A percentile compares a stretch with the other conserved stretches of the same genome.
phyloP scores from a whole-genome alignment of 2,888 invertebrate species.

The Steinernema hermaphroditum region DNA sequence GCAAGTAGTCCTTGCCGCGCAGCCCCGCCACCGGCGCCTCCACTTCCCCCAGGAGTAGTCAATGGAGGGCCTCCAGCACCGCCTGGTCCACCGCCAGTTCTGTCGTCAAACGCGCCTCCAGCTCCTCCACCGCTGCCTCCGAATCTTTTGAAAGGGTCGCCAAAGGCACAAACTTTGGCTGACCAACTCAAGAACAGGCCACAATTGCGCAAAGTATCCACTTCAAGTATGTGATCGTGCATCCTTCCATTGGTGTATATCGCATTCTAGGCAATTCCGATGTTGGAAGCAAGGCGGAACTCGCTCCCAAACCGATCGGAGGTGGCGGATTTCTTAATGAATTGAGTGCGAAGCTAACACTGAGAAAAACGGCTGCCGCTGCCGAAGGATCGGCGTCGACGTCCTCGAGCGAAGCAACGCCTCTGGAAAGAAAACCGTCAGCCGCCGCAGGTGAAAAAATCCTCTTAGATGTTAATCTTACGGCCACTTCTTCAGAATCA shows the following conservation, averaged over 20 bases:
- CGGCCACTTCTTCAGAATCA: background rate
- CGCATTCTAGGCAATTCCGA: too few species aligned
- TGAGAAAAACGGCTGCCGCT: background rate
- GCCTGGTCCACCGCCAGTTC: background rate
- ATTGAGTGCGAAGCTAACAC: background rate
- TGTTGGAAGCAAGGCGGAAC: too few species aligned
- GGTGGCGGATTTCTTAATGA: background rate
- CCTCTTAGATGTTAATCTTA: background rate
- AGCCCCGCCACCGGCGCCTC: constrained; percentile 5
- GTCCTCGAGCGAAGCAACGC: background rate
- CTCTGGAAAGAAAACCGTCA: constrained; percentile 23
- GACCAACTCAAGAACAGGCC: constrained; percentile 10
- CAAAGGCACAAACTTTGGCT: background rate
- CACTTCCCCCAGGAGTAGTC: background rate
- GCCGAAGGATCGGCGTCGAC: constrained; percentile 6
- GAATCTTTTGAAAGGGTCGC: background rate
- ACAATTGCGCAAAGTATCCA: background rate
- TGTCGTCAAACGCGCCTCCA: constrained; percentile 11
- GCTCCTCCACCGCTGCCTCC: constrained; percentile 7
- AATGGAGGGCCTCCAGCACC: background rate
- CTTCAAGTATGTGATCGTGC: background rate
- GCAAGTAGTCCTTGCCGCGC: constrained; percentile 12
- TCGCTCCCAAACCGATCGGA: background rate
- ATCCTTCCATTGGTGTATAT: background rate
- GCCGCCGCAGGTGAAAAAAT: constrained; percentile 17